These are phyloP conservation scores for Heptranchias perlo DNA, from an alignment of 2,113 vertebrate species.

Conservation along the genomic window DNA sequence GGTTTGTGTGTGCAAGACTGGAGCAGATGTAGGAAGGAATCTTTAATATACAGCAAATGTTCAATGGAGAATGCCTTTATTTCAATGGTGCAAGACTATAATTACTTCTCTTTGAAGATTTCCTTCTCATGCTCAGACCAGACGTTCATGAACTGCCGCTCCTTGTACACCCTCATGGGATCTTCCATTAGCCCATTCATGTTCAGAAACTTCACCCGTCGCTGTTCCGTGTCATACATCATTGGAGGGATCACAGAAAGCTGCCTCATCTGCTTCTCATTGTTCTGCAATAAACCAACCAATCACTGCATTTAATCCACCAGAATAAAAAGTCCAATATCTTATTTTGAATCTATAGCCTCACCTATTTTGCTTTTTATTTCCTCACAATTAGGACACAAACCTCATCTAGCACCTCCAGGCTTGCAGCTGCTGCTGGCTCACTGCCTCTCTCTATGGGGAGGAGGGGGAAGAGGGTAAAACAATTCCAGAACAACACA, in stretches of 20 bases:
- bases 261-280: slow-evolving; percentile 98
- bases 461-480: neutral
- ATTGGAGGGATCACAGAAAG: slow-evolving; percentile 97
- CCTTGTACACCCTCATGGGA: slow-evolving; percentile 96
- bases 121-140: slow-evolving; percentile 98
- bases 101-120: slow-evolving; percentile 98
- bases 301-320: neutral
- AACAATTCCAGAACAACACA: neutral
- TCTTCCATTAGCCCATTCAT: slow-evolving; percentile 98
- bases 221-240: slow-evolving; percentile 95
- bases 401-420: neutral
- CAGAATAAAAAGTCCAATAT: neutral
- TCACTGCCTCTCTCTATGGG: neutral
- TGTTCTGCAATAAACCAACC: slow-evolving; percentile 68
- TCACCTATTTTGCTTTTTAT: neutral
- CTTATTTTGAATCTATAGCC: neutral
- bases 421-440: neutral
- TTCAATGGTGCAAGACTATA: slow-evolving; percentile 44
- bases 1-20: neutral
- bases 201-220: slow-evolving; percentile 96
- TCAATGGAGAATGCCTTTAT: neutral
- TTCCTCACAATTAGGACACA: neutral
- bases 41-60: neutral
- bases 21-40: neutral
- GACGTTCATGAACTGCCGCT: slow-evolving; percentile 98